phyloP scores from a whole-genome alignment of 2,113 vertebrate genomes.

The Mungos mungo region DNA sequence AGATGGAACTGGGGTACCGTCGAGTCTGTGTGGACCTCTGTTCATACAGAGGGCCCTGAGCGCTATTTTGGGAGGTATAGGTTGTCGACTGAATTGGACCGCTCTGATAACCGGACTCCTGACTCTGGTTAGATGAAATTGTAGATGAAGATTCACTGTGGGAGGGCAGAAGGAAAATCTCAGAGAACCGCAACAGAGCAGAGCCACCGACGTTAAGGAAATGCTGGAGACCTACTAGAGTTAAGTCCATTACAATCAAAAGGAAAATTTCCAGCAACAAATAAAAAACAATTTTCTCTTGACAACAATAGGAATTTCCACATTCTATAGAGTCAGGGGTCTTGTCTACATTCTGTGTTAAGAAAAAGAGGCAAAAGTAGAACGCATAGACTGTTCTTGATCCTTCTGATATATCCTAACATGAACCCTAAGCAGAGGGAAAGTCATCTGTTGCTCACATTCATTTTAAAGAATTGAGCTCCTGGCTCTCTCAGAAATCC shows the following conservation, averaged over 20 bases:
- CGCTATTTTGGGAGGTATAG: conserved; percentile 89
- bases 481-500: background rate
- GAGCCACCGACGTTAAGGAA: background rate
- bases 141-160: conserved; percentile 91
- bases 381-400: background rate
- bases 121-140: conserved; percentile 92
- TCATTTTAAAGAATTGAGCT: background rate
- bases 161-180: conserved; percentile 39
- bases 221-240: background rate
- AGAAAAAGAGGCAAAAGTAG: background rate
- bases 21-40: conserved; percentile 94
- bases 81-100: conserved; percentile 87
- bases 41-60: conserved; percentile 93
- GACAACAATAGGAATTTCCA: background rate
- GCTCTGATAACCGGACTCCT: conserved; percentile 89
- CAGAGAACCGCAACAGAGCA: conserved; percentile 7
- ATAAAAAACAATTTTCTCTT: background rate
- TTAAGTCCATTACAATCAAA: background rate
- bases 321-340: background rate
- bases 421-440: background rate
- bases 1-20: conserved; percentile 90
- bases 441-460: background rate
- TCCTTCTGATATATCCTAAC: background rate
- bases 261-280: conserved; percentile 7
- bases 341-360: background rate